phyloP scores from a whole-genome alignment of 1,140 invertebrate genomes.

The Colletes gigas region DNA sequence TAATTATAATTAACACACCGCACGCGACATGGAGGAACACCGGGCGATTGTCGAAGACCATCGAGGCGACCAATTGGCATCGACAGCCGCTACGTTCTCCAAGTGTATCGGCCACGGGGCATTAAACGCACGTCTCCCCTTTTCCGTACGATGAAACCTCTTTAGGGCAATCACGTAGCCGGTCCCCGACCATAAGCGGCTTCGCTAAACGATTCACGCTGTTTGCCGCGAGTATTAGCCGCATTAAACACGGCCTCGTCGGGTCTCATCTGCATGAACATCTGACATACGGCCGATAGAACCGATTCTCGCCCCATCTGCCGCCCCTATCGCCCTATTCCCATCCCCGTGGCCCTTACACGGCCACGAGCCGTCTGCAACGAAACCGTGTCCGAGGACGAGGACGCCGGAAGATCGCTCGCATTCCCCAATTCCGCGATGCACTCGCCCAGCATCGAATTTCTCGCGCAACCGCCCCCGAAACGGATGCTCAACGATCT shows the following conservation, averaged over 20 bases:
- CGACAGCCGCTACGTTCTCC: background rate
- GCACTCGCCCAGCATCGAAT: constrained; percentile 17
- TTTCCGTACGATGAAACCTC: background rate
- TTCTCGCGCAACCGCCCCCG: constrained; percentile 3
- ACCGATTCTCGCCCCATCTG: constrained; percentile 66
- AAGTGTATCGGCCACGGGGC: background rate
- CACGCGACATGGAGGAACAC: constrained; percentile 19
- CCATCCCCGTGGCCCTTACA: constrained; percentile 11
- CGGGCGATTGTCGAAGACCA: constrained; percentile 40
- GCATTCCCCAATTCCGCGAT: constrained; percentile 41
- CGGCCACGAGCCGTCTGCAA: constrained; percentile 15
- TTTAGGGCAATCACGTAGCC: constrained; percentile 28
- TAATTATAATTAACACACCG: constrained; percentile 42
- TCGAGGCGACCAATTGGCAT: constrained; percentile 49
- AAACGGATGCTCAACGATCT: constrained; percentile 12
- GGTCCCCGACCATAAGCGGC: constrained; percentile 27
- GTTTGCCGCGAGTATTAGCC: constrained; percentile 65
- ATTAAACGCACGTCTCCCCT: background rate
- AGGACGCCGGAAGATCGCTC: constrained; percentile 9
- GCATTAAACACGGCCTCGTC: constrained; percentile 56
- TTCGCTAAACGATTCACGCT: constrained; percentile 44
- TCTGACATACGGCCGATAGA: constrained; percentile 70
- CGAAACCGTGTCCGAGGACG: constrained; percentile 16
- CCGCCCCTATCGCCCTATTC: constrained; percentile 47
- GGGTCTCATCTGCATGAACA: constrained; percentile 71